Conservation (phyloP, 2,797 vertebrate species). For the Poeciliopsis gracilis region DNA sequence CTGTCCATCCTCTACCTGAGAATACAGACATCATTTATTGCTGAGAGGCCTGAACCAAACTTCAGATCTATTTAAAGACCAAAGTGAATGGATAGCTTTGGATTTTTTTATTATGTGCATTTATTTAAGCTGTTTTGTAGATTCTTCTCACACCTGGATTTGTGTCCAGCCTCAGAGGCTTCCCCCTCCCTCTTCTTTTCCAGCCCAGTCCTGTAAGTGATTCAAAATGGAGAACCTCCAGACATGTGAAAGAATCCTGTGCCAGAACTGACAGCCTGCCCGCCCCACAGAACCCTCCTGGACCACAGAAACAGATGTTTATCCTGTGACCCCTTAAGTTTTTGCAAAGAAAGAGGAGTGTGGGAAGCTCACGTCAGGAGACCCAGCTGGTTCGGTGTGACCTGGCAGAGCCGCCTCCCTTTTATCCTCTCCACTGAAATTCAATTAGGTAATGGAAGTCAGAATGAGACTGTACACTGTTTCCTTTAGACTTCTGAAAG, state of each 20-base stretch:
- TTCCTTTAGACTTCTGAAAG: not conserved
- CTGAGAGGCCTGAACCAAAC: not conserved
- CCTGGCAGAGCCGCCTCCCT: not conserved
- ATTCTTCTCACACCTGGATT: not conserved
- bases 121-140: not conserved
- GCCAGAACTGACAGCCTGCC: not conserved
- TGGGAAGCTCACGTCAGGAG: not conserved
- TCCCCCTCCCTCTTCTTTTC: not conserved
- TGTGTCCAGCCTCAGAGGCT: not conserved
- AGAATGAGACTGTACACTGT: not conserved
- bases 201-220: not conserved
- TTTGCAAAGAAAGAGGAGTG: not conserved
- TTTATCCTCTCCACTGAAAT: not conserved
- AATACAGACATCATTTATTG: not conserved
- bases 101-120: not conserved
- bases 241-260: not conserved
- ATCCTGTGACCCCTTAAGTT: not conserved
- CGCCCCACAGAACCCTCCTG: not conserved
- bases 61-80: not conserved
- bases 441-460: not conserved
- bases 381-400: not conserved
- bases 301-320: conserved; percentile 1
- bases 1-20: not conserved
- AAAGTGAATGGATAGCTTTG: not conserved
- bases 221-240: conserved; percentile 3